These are phyloP conservation scores for Arenaria interpres DNA, from an alignment of 2,113 vertebrate species.

Conservation along the genomic window DNA sequence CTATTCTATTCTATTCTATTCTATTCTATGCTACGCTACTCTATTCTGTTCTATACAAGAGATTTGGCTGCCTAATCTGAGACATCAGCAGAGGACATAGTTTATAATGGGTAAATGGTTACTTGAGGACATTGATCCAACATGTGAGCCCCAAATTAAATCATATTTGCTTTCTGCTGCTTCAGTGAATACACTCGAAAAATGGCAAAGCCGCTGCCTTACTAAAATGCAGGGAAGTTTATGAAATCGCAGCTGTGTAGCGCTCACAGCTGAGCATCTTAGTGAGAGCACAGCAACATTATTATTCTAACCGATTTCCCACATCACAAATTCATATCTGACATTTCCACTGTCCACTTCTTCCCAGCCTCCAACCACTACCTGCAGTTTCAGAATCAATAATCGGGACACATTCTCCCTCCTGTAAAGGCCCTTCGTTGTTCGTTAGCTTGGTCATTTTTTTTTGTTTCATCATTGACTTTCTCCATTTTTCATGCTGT, in stretches of 20 bases:
- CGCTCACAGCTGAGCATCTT: not conserved
- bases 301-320: not conserved
- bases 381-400: not conserved
- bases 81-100: not conserved
- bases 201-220: not conserved
- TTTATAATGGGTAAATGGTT: not conserved
- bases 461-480: slow-evolving; percentile 1
- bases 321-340: slow-evolving; percentile 9
- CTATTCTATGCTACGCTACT: no score
- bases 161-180: not conserved
- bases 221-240: not conserved
- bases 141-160: not conserved
- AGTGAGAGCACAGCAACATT: not conserved
- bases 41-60: not conserved
- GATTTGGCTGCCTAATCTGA: not conserved
- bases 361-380: not conserved
- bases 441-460: not conserved
- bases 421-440: not conserved
- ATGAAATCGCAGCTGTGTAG: not conserved
- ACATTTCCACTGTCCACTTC: slow-evolving; percentile 10
- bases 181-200: not conserved
- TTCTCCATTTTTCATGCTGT: not conserved
- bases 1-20: no score
- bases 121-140: not conserved
- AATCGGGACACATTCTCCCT: not conserved